Percentiles rank a stretch among this genome's conserved stretches.
These are phyloP conservation scores for Vicugna pacos DNA, from an alignment of 2,113 vertebrate genomes.

Conservation along the genomic window DNA sequence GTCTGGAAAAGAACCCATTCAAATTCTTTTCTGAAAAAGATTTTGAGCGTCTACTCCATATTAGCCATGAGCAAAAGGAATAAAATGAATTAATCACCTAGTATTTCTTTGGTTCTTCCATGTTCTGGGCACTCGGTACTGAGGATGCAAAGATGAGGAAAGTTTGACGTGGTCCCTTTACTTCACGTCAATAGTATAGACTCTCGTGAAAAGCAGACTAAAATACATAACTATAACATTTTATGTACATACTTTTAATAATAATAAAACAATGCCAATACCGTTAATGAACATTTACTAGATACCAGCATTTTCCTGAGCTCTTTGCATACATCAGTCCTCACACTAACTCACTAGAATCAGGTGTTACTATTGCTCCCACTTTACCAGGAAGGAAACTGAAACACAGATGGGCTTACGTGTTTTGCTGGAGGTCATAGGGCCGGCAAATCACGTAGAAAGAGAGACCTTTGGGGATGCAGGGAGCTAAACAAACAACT, in stretches of 20 bases:
- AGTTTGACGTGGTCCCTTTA: background rate
- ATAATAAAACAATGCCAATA: background rate
- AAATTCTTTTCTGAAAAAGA: background rate
- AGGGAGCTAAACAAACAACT: background rate
- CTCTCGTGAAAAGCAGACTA: background rate
- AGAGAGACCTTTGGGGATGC: background rate
- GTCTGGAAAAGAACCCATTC: background rate
- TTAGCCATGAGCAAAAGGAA: background rate
- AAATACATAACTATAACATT: background rate
- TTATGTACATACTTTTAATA: background rate
- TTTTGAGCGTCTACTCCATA: background rate
- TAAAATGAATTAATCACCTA: background rate
- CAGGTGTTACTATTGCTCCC: background rate
- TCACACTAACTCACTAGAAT: background rate
- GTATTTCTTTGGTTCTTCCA: background rate
- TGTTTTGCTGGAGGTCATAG: background rate
- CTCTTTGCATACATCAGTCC: background rate
- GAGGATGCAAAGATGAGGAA: background rate
- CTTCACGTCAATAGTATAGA: background rate
- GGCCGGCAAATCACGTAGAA: background rate
- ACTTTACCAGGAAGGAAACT: background rate
- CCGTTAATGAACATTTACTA: background rate
- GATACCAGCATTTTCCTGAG: background rate
- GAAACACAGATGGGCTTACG: background rate
- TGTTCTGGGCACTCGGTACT: background rate